Percentiles rank a stretch among this genome's conserved stretches.
Conservation (phyloP, 2,113 vertebrate species). For the Sclerurus mexicanus region DNA sequence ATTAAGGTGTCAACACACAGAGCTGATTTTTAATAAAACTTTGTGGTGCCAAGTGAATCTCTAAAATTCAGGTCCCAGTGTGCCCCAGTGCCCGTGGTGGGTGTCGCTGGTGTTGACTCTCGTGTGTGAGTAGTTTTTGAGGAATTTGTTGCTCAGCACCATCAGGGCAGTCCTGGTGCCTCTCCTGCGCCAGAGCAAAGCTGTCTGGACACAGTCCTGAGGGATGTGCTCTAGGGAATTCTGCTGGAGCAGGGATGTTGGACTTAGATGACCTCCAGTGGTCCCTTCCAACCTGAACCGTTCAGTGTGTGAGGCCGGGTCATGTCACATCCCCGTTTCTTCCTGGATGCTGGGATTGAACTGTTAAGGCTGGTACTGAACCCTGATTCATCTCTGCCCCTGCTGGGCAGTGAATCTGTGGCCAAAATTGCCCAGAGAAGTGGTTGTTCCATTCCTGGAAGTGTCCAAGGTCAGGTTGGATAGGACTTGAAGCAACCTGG, state of each 20-base stretch:
- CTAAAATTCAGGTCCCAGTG: accelerated
- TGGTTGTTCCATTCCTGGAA: background rate
- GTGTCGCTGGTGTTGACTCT: accelerated
- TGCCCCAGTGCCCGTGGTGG: accelerated
- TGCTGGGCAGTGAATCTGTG: background rate
- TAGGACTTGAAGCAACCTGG: background rate
- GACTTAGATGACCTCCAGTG: background rate
- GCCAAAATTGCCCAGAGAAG: background rate
- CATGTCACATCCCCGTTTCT: background rate
- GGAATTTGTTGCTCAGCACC: background rate
- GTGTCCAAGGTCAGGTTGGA: background rate
- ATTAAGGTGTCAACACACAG: accelerated
- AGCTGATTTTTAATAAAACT: background rate
- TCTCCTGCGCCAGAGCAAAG: background rate
- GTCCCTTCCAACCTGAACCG: background rate
- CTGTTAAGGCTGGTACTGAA: background rate
- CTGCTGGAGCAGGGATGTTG: background rate
- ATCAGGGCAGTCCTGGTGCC: background rate
- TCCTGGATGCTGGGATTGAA: background rate
- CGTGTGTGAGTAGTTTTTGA: background rate
- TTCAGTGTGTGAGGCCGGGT: background rate
- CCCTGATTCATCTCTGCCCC: background rate
- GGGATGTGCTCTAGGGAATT: background rate
- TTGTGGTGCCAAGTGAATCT: background rate
- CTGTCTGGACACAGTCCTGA: background rate